Percentiles rank a stretch among this genome's conserved stretches.
Conservation (phyloP, 2,797 vertebrate species). For the Lepus townsendii region DNA sequence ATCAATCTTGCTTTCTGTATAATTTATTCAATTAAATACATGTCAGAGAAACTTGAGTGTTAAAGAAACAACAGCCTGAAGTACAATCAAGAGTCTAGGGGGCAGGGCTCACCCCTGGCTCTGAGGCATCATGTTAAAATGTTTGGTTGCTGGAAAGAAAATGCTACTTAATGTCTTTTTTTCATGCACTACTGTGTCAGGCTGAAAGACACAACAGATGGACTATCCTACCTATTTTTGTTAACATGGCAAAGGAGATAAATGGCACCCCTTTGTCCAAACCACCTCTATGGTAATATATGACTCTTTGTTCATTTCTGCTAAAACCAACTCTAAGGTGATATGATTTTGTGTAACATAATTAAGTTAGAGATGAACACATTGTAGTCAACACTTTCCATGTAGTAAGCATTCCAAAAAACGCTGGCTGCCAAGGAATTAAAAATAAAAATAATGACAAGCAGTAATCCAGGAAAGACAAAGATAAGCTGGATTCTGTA, state of each 20-base stretch:
- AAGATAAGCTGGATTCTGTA: background rate
- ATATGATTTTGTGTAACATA: conserved; percentile 45
- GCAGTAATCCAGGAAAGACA: background rate
- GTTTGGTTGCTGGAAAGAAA: background rate
- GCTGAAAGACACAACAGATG: conserved; percentile 25
- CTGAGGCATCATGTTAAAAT: background rate
- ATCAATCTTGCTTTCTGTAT: conserved; percentile 26
- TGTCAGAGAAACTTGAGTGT: background rate
- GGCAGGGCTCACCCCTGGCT: background rate
- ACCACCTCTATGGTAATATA: background rate
- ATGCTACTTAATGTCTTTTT: conserved; percentile 49
- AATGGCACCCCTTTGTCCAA: conserved; percentile 35
- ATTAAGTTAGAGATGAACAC: conserved; percentile 10
- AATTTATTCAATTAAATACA: conserved; percentile 12
- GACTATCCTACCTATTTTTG: background rate
- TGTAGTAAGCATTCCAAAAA: background rate
- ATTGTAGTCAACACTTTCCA: background rate
- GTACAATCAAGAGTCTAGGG: background rate
- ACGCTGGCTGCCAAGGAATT: conserved; percentile 11
- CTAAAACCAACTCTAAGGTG: conserved; percentile 24
- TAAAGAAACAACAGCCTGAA: conserved; percentile 48
- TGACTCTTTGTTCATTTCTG: too few species aligned
- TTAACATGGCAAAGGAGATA: conserved; percentile 17
- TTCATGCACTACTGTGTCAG: background rate
- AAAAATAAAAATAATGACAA: conserved; percentile 9